phyloP scores from a whole-genome alignment of 2,888 invertebrate species.

The Sisyra terminalis region DNA sequence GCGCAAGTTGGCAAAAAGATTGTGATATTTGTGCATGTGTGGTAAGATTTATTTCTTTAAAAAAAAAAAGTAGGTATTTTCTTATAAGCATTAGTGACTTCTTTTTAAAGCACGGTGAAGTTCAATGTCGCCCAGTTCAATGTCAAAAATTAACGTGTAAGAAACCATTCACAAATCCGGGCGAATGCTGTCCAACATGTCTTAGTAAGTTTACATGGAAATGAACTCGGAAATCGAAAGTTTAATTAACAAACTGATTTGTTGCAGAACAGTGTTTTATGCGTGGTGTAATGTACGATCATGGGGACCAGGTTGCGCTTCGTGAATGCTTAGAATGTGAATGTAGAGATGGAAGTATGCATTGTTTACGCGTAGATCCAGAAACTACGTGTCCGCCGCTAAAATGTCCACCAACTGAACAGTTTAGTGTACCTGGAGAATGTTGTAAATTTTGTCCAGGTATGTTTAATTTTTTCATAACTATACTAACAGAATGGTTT shows the following conservation, averaged over 20 bases:
- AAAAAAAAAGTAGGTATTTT: too few relatives aligned
- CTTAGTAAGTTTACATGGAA: conserved; percentile 45
- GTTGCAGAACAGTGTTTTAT: conserved; percentile 51
- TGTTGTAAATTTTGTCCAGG: conserved; percentile 87
- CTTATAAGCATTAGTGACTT: not conserved
- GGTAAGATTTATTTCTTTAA: too few relatives aligned
- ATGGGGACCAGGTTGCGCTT: conserved; percentile 58
- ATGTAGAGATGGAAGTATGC: conserved; percentile 69
- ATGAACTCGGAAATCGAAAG: not conserved
- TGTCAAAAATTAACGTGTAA: conserved; percentile 66
- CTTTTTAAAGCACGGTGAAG: conserved; percentile 57
- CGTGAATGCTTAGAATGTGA: conserved; percentile 68
- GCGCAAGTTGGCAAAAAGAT: conserved; percentile 68
- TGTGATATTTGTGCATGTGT: conserved; percentile 82
- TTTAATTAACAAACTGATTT: conserved; percentile 2
- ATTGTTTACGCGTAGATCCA: conserved; percentile 55
- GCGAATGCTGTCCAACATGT: conserved; percentile 76
- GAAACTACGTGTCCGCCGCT: conserved; percentile 60
- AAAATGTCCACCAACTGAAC: conserved; percentile 57
- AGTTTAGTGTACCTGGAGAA: conserved; percentile 67
- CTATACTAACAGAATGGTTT: not conserved
- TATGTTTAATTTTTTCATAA: conserved; percentile 20
- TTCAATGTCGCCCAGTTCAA: conserved; percentile 66
- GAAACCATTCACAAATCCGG: conserved; percentile 59
- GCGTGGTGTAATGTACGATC: conserved; percentile 55